These are phyloP conservation scores for Eretmochelys imbricata DNA, from an alignment of 2,113 vertebrate species.

Conservation along the genomic window DNA sequence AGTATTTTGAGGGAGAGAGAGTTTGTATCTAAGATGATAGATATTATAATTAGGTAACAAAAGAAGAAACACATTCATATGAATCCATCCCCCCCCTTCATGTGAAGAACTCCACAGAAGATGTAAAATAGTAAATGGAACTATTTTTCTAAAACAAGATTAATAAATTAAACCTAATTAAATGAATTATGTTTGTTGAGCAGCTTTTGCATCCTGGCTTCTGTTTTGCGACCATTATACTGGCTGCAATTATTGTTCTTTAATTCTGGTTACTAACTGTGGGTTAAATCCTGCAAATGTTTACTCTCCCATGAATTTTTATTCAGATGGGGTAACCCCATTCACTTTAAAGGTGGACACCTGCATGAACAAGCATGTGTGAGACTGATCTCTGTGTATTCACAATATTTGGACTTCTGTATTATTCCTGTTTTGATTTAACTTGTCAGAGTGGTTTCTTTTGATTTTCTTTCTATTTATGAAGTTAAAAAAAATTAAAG, in stretches of 20 bases:
- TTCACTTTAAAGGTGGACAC: neutral
- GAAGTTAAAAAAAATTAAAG: neutral
- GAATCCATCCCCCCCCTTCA: neutral
- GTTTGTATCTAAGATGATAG: neutral
- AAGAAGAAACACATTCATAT: slow-evolving; percentile 26
- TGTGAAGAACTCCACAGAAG: neutral
- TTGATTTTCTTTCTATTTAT: neutral
- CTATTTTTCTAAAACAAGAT: neutral
- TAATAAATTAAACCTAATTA: rapidly evolving
- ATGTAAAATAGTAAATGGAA: neutral
- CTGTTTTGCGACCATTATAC: rapidly evolving
- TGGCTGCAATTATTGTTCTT: neutral
- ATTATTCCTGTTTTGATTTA: neutral
- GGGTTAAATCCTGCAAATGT: rapidly evolving
- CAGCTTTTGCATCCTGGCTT: rapidly evolving
- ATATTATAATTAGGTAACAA: slow-evolving; percentile 7
- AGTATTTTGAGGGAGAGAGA: neutral
- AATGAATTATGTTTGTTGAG: rapidly evolving
- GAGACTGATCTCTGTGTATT: neutral
- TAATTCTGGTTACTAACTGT: neutral
- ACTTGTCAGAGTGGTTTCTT: neutral
- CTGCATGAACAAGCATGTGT: rapidly evolving
- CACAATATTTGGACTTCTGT: rapidly evolving
- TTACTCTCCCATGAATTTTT: rapidly evolving
- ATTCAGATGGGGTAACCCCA: rapidly evolving